phyloP scores from a whole-genome alignment of 2,113 vertebrate species.

The Brienomyrus brachyistius region DNA sequence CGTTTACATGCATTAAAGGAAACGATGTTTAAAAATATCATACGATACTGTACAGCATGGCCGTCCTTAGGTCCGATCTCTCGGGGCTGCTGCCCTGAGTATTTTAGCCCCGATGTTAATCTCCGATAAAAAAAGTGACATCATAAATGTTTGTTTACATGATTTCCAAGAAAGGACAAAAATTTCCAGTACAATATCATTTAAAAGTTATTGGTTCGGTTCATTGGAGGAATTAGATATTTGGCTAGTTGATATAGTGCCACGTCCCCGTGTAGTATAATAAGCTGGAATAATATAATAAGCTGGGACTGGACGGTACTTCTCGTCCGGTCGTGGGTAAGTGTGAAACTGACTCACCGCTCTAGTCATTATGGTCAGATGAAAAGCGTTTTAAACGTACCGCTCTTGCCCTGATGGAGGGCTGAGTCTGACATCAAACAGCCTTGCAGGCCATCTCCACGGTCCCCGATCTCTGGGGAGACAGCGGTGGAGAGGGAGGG shows the following conservation, averaged over 20 bases:
- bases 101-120: too few species aligned
- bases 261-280: neutral
- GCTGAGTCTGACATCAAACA: neutral
- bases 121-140: neutral
- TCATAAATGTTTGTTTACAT: neutral
- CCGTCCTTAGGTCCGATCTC: too few species aligned
- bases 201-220: neutral
- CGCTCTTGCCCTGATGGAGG: neutral
- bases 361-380: conserved; percentile 33
- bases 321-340: neutral
- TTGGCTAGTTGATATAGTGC: neutral
- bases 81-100: too few species aligned
- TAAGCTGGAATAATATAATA: neutral
- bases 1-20: neutral
- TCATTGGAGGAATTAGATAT: neutral
- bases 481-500: neutral
- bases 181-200: neutral
- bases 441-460: neutral
- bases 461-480: neutral
- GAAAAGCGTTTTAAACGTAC: neutral
- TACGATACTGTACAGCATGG: neutral
- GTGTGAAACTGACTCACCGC: conserved; percentile 25
- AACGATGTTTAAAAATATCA: neutral
- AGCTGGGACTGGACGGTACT: neutral
- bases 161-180: neutral